Conservation (phyloP, 1,140 invertebrate genomes). For the Drosophila athabasca region DNA sequence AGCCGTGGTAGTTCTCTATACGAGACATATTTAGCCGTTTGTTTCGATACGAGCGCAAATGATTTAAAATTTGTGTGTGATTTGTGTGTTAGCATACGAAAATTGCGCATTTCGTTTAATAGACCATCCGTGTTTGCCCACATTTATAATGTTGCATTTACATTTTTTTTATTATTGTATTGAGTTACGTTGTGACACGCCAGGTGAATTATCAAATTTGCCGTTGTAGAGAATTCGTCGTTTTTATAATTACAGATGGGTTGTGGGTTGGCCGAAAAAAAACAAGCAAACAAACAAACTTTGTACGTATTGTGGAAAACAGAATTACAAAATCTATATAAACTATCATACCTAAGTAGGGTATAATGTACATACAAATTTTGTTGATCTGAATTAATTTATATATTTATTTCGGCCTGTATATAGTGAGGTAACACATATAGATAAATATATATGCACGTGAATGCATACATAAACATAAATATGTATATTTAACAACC, state of each 20-base stretch:
- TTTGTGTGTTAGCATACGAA: conserved; percentile 1
- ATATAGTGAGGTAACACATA: neutral
- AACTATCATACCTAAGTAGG: conserved; percentile 1
- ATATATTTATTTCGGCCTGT: neutral
- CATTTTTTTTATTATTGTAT: conserved; percentile 17
- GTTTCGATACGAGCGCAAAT: conserved; percentile 50
- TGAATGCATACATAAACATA: conserved; percentile 17
- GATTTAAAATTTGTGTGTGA: conserved; percentile 27
- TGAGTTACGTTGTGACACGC: conserved; percentile 38
- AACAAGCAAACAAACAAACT: conserved; percentile 65
- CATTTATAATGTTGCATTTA: conserved; percentile 8
- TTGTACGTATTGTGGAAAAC: conserved; percentile 61
- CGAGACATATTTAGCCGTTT: conserved; percentile 72
- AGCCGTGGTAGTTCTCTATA: conserved; percentile 95
- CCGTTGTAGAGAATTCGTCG: conserved; percentile 50
- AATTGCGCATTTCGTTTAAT: conserved; percentile 9
- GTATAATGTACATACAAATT: conserved; percentile 13
- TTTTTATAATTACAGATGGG: conserved; percentile 67
- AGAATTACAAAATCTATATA: conserved; percentile 20
- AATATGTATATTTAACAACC: conserved; percentile 5
- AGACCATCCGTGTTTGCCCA: conserved; percentile 16
- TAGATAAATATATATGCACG: conserved; percentile 17
- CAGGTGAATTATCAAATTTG: conserved; percentile 36
- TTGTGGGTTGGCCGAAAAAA: conserved; percentile 68
- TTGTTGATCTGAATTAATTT: neutral